Evolutionary conservation across 2,797 vertebrate genomes (phyloP).

Genomic region (Sorex maritimensis): DNA sequence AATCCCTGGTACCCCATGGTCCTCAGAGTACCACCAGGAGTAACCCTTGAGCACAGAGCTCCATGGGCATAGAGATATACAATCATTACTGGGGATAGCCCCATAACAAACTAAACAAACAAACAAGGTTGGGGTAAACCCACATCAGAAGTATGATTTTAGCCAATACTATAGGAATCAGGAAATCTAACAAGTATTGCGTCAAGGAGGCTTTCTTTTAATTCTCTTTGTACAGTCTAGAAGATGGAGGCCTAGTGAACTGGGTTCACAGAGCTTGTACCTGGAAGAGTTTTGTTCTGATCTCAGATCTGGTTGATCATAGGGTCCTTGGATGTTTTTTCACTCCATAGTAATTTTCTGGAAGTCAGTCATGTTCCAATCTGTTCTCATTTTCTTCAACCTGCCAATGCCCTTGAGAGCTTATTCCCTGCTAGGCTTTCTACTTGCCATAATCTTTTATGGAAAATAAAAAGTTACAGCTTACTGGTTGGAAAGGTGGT

Average conservation of each 20-base stretch:
- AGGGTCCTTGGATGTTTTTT: background rate
- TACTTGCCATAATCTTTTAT: conserved; percentile 80
- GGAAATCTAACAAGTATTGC: background rate
- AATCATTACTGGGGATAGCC: too few relatives aligned
- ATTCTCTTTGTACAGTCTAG: conserved; percentile 41
- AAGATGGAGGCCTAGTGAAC: conserved; percentile 9
- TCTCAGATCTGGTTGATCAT: background rate
- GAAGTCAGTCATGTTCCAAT: conserved; percentile 40
- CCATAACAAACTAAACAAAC: too few relatives aligned
- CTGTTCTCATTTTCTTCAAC: conserved; percentile 66
- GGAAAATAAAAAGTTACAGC: conserved; percentile 26
- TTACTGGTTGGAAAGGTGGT: conserved; percentile 64
- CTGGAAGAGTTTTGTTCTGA: background rate
- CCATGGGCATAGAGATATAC: too few relatives aligned
- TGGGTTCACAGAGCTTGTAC: background rate
- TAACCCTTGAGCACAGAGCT: too few relatives aligned
- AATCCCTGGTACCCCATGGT: too few relatives aligned
- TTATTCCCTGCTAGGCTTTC: conserved; percentile 86
- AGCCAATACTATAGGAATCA: background rate
- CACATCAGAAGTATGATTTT: too few relatives aligned
- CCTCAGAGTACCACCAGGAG: too few relatives aligned
- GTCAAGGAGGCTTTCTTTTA: background rate
- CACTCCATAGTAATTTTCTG: conserved; percentile 3
- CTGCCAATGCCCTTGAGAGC: conserved; percentile 79
- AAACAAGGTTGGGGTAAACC: too few relatives aligned